Percentiles rank a stretch among this genome's conserved stretches.
These are phyloP conservation scores for Conomelus anceps DNA, from an alignment of 2,888 invertebrate species.

Conservation along the genomic window DNA sequence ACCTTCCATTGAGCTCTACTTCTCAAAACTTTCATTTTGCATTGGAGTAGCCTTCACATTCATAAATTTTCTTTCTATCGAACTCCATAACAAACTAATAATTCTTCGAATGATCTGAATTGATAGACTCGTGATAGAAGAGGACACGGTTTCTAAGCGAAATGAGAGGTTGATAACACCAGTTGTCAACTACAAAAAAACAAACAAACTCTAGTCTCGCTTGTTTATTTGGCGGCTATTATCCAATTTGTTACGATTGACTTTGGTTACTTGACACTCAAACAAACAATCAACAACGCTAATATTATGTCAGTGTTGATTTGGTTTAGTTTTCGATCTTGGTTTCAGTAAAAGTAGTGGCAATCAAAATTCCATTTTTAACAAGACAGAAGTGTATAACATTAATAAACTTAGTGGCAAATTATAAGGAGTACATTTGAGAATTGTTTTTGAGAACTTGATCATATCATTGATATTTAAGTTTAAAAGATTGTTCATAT, in stretches of 20 bases:
- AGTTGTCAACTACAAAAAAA: not conserved
- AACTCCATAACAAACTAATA: not conserved
- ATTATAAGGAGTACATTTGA: too few relatives aligned
- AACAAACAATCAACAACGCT: not conserved
- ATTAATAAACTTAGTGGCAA: too few relatives aligned
- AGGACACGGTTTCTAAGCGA: not conserved
- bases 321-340: not conserved
- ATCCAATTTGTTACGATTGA: not conserved
- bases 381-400: too few relatives aligned
- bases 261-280: not conserved
- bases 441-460: too few relatives aligned
- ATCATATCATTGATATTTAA: too few relatives aligned
- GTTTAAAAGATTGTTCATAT: too few relatives aligned
- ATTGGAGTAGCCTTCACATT: not conserved
- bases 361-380: too few relatives aligned
- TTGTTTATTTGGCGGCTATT: not conserved
- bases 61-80: not conserved
- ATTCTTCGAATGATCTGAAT: not conserved
- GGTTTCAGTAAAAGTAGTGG: too few relatives aligned
- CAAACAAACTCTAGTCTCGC: not conserved
- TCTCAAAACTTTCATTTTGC: not conserved
- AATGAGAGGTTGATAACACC: not conserved
- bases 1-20: too few relatives aligned
- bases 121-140: not conserved
- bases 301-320: not conserved